Evolutionary conservation across 2,113 vertebrate genomes (phyloP).

Genomic region (Ranitomeya imitator): DNA sequence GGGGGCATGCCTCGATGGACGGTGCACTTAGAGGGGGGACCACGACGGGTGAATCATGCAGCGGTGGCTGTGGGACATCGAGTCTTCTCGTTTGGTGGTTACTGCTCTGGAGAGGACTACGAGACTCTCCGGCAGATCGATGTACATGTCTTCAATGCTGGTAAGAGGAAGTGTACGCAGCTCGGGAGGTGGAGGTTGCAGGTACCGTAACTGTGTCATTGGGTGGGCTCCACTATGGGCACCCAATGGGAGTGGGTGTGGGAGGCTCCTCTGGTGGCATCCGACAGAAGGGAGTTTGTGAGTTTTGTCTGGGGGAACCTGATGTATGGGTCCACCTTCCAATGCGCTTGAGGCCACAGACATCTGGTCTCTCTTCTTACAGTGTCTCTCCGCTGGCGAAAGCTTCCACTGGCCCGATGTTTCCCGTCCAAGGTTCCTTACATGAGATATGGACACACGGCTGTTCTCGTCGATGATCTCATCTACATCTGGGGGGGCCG

Average conservation of each 20-base stretch:
- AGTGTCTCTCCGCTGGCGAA: slow-evolving; percentile 97
- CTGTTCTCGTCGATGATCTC: slow-evolving; percentile 91
- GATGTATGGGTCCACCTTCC: too few relatives aligned
- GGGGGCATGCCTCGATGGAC: slow-evolving; percentile 74
- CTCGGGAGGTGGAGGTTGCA: too few relatives aligned
- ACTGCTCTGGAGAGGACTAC: slow-evolving; percentile 98
- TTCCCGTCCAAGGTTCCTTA: slow-evolving; percentile 87
- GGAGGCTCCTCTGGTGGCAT: too few relatives aligned
- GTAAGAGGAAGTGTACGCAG: slow-evolving; percentile 62
- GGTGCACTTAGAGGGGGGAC: slow-evolving; percentile 97
- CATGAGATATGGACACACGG: slow-evolving; percentile 97
- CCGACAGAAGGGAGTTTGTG: too few relatives aligned
- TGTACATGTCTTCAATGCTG: slow-evolving; percentile 87
- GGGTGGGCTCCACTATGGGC: too few relatives aligned
- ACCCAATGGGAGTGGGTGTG: too few relatives aligned
- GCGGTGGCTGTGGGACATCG: slow-evolving; percentile 96
- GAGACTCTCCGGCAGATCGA: slow-evolving; percentile 93
- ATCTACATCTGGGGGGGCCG: slow-evolving; percentile 97
- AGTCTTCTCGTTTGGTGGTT: slow-evolving; percentile 95
- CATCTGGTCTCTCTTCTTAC: slow-evolving; percentile 44
- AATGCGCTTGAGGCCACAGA: too few relatives aligned
- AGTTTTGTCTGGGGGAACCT: too few relatives aligned
- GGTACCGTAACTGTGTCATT: too few relatives aligned
- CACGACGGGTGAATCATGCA: slow-evolving; percentile 97
- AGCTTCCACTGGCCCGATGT: slow-evolving; percentile 88